Conservation (phyloP, 92 coral and sea anemone species). For the Paragorgia papillata region DNA sequence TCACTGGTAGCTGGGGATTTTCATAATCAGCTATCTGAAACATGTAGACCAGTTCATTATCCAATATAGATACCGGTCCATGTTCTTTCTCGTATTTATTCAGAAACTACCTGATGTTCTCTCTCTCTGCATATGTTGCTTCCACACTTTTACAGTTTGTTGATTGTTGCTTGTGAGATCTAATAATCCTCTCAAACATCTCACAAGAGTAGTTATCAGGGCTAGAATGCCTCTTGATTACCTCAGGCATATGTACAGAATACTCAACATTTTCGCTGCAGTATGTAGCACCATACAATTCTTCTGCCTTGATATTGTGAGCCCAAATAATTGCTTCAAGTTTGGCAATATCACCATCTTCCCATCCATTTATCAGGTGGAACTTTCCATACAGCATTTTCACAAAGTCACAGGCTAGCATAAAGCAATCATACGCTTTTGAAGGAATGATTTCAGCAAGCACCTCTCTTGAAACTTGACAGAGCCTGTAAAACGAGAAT, state of each 20-base stretch:
- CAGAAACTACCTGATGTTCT: conserved; percentile 23
- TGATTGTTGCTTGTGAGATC: conserved; percentile 18
- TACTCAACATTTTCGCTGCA: conserved; percentile 52
- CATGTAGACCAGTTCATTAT: background rate
- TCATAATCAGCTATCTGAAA: background rate
- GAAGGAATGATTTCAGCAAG: conserved; percentile 69
- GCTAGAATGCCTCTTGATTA: conserved; percentile 32
- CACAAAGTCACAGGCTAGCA: conserved; percentile 50
- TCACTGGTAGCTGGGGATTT: background rate
- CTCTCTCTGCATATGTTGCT: background rate
- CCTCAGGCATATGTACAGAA: conserved; percentile 40
- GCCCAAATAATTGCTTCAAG: conserved; percentile 56
- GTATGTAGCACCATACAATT: conserved; percentile 56
- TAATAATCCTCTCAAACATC: conserved; percentile 26
- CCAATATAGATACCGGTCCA: background rate
- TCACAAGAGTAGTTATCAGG: conserved; percentile 45
- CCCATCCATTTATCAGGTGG: conserved; percentile 54
- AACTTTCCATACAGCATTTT: conserved; percentile 52
- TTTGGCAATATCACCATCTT: conserved; percentile 12
- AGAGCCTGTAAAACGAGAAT: too few species aligned
- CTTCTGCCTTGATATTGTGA: conserved; percentile 69
- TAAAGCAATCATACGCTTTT: conserved; percentile 62
- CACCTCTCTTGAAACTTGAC: conserved; percentile 64
- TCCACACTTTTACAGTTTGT: conserved; percentile 14
- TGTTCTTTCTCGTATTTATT: background rate